Conservation (phyloP, 2,797 vertebrate species). For the Neosalanx taihuensis region DNA sequence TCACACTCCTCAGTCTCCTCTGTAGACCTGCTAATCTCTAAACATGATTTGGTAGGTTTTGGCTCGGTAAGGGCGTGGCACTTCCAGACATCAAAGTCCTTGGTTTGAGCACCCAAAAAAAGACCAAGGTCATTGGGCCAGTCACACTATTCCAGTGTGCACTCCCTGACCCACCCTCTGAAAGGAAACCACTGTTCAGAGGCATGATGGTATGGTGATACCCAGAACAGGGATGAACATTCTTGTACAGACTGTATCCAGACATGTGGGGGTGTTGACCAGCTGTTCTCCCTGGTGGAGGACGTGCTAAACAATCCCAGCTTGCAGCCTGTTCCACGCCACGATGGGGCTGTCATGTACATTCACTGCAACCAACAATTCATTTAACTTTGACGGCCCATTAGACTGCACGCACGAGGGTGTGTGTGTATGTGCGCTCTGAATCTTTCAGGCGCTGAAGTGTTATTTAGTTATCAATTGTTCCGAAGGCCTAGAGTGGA, state of each 20-base stretch:
- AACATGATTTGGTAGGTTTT: background rate
- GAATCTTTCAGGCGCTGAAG: background rate
- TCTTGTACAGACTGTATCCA: too few relatives aligned
- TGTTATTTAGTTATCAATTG: constrained; percentile 7
- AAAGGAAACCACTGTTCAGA: too few relatives aligned
- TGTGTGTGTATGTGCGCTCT: background rate
- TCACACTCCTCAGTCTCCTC: background rate
- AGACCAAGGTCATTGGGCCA: too few relatives aligned
- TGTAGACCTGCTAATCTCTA: background rate
- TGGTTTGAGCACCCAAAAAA: too few relatives aligned
- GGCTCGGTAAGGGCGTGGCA: background rate
- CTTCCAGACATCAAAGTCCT: too few relatives aligned
- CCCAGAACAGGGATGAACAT: too few relatives aligned
- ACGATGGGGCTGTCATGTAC: constrained; percentile 2
- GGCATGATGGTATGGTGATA: too few relatives aligned
- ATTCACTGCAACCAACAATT: background rate
- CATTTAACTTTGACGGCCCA: constrained; percentile 14
- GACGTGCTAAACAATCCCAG: background rate
- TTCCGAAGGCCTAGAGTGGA: background rate
- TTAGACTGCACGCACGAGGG: constrained; percentile 11
- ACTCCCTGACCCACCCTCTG: background rate
- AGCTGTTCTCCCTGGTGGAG: background rate
- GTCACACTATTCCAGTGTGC: background rate
- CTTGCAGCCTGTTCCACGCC: background rate
- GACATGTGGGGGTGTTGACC: too few relatives aligned